A percentile compares a stretch with the other conserved stretches of the same genome.
Evolutionary conservation across 2,113 vertebrate genomes (phyloP).

Genomic region (Camelus bactrianus): DNA sequence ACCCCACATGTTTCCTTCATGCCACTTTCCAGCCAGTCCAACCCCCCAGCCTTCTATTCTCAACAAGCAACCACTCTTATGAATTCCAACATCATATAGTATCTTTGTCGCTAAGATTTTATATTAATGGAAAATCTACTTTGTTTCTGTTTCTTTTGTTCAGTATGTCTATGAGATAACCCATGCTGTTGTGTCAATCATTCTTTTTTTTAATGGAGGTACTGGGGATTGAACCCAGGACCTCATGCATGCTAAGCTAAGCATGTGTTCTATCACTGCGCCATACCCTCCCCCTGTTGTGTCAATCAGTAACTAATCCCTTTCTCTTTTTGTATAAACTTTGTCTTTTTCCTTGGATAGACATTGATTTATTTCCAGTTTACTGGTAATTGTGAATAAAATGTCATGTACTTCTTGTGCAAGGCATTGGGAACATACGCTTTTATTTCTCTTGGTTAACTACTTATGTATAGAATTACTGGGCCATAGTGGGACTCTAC

Average conservation of each 20-base stretch:
- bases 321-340: neutral
- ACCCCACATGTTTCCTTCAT: neutral
- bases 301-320: neutral
- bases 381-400: neutral
- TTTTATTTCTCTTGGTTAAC: constrained; percentile 19
- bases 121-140: neutral
- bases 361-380: neutral
- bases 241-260: no score
- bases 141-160: neutral
- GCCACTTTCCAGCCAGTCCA: neutral
- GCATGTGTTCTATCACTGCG: no score
- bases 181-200: neutral
- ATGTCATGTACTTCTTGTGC: neutral
- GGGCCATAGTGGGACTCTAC: neutral
- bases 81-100: neutral
- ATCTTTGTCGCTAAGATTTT: neutral
- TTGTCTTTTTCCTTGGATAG: neutral
- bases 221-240: no score
- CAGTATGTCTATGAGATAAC: neutral
- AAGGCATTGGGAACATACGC: neutral
- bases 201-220: no score
- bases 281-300: neutral
- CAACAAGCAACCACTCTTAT: neutral
- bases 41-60: neutral
- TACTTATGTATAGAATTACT: neutral